Evolutionary conservation across 2,113 vertebrate genomes (phyloP).

Genomic region (Catharus minimus): DNA sequence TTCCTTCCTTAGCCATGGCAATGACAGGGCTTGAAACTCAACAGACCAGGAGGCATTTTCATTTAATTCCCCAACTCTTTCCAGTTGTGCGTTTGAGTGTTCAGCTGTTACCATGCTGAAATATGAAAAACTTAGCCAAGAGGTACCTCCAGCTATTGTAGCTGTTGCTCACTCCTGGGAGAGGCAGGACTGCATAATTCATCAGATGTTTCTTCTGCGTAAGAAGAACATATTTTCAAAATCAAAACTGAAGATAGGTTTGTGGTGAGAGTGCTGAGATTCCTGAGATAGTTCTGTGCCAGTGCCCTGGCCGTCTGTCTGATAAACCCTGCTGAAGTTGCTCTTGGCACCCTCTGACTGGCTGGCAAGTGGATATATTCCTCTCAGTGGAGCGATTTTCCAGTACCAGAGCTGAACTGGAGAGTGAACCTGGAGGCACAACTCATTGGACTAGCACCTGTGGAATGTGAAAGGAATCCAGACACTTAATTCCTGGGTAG

Average conservation of each 20-base stretch:
- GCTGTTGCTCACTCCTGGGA: neutral
- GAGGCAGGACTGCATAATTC: neutral
- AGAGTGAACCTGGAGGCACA: constrained; percentile 4
- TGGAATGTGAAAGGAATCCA: constrained; percentile 54
- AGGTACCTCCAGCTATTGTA: neutral
- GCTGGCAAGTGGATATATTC: neutral
- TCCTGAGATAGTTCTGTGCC: constrained; percentile 16
- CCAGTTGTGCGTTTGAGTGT: neutral
- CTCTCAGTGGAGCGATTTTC: neutral
- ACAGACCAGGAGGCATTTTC: neutral
- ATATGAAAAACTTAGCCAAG: neutral
- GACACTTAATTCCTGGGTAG: constrained; percentile 49
- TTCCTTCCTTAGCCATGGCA: neutral
- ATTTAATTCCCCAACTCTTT: neutral
- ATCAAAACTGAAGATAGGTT: constrained; percentile 4
- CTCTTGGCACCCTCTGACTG: neutral
- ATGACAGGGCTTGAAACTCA: neutral
- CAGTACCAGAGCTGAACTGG: constrained; percentile 7
- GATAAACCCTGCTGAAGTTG: neutral
- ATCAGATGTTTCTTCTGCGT: neutral
- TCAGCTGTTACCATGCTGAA: neutral
- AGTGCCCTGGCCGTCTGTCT: neutral
- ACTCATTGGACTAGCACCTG: neutral
- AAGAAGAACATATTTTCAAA: constrained; percentile 25
- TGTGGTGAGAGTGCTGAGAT: constrained; percentile 27